Conservation (phyloP, 2,888 invertebrate genomes). For the Diachrysia chrysitis region DNA sequence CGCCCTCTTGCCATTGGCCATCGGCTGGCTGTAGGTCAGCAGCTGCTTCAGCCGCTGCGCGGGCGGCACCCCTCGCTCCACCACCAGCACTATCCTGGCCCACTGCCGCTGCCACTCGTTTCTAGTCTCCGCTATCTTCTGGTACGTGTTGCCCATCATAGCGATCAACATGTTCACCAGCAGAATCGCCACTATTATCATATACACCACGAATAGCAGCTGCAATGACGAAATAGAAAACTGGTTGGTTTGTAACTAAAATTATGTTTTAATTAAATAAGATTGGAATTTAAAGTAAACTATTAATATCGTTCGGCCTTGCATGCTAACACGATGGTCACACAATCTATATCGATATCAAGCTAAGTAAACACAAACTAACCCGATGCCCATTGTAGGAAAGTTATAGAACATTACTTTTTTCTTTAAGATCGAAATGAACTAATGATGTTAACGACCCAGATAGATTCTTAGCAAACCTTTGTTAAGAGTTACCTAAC, state of each 20-base stretch:
- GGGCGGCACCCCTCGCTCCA: conserved; percentile 98
- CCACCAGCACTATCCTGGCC: conserved; percentile 99
- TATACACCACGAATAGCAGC: conserved; percentile 98
- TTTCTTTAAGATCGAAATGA: background rate
- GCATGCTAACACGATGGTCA: background rate
- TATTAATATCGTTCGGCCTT: background rate
- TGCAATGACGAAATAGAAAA: conserved; percentile 72
- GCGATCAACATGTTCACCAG: conserved; percentile 99
- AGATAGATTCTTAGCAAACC: conserved; percentile 6
- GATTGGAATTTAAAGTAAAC: background rate
- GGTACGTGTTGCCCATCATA: conserved; percentile 99
- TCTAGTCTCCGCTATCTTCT: conserved; percentile 98
- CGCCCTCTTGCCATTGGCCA: conserved; percentile 96
- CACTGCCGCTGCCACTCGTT: conserved; percentile 99
- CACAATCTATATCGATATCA: background rate
- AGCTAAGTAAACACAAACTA: background rate
- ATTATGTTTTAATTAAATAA: background rate
- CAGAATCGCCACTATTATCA: conserved; percentile 98
- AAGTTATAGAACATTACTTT: too few species aligned
- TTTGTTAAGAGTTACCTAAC: conserved; percentile 35
- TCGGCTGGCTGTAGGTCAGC: conserved; percentile 97
- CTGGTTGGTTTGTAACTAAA: background rate
- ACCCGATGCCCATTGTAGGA: background rate
- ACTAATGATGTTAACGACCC: background rate
- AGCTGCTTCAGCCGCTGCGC: conserved; percentile 95